phyloP scores from a whole-genome alignment of 1,140 invertebrate species.

The Hycleus phaleratus region DNA sequence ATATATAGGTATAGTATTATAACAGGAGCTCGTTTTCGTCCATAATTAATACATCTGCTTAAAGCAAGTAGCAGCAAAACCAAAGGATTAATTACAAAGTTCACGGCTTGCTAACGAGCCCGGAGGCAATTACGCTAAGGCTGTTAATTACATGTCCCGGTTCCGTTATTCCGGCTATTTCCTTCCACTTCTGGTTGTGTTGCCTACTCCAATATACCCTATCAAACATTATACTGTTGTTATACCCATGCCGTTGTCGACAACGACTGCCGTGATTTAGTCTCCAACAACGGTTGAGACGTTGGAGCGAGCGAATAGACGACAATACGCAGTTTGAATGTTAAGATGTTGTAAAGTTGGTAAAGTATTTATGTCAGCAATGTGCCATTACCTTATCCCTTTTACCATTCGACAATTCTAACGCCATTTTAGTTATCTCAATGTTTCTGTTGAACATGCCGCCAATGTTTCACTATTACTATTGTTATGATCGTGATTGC shows the following conservation, averaged over 20 bases:
- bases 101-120: constrained; percentile 41
- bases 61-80: constrained; percentile 32
- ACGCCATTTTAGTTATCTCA: too few species aligned
- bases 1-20: background rate
- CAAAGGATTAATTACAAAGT: constrained; percentile 44
- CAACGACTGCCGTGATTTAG: background rate
- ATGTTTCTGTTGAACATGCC: too few species aligned
- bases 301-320: too few species aligned
- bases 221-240: too few species aligned
- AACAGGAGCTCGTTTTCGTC: constrained; percentile 20
- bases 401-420: too few species aligned
- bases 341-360: constrained; percentile 23
- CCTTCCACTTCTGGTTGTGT: constrained; percentile 6
- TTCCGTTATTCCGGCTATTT: constrained; percentile 18
- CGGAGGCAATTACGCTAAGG: constrained; percentile 34
- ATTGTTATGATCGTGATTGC: too few species aligned
- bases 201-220: too few species aligned
- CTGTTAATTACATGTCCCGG: constrained; percentile 26
- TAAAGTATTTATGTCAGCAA: constrained; percentile 24
- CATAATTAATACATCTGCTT: constrained; percentile 41
- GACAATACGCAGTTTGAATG: constrained; percentile 7
- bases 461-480: too few species aligned
- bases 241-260: constrained; percentile 1
- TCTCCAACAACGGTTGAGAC: too few species aligned
- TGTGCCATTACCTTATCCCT: too few species aligned